Conservation (phyloP, 2,797 vertebrate species). For the Clarias platycephalus region DNA sequence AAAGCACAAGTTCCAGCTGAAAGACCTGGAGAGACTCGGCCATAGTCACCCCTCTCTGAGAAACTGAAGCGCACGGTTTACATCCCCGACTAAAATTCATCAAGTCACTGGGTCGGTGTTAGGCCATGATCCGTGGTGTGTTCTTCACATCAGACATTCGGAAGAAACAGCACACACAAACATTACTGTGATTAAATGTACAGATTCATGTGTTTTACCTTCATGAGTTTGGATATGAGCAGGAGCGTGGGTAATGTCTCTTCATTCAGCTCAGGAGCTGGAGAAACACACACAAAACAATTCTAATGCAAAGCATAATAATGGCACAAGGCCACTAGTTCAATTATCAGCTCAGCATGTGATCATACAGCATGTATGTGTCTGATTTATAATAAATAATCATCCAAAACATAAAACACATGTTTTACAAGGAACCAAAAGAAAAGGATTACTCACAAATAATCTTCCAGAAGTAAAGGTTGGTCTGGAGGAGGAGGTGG, state of each 20-base stretch:
- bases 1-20: background rate
- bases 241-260: conserved; percentile 90
- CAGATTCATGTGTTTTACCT: conserved; percentile 74
- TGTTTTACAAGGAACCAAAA: no score
- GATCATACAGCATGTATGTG: background rate
- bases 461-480: conserved; percentile 88
- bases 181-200: no score
- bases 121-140: background rate
- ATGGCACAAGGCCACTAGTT: background rate
- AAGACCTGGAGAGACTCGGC: background rate
- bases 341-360: background rate
- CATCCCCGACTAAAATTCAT: background rate
- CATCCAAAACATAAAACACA: background rate
- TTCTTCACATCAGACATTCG: background rate
- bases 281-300: conserved; percentile 6
- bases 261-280: conserved; percentile 90
- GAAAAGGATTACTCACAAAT: no score
- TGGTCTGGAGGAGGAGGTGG: conserved; percentile 86
- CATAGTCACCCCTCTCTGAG: background rate
- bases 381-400: background rate
- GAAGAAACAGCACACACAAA: background rate
- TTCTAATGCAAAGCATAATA: background rate
- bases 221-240: conserved; percentile 91
- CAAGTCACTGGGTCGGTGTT: background rate
- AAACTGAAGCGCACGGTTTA: background rate